Evolutionary conservation across 2,797 vertebrate species (phyloP).

Genomic region (Glyptemys insculpta): DNA sequence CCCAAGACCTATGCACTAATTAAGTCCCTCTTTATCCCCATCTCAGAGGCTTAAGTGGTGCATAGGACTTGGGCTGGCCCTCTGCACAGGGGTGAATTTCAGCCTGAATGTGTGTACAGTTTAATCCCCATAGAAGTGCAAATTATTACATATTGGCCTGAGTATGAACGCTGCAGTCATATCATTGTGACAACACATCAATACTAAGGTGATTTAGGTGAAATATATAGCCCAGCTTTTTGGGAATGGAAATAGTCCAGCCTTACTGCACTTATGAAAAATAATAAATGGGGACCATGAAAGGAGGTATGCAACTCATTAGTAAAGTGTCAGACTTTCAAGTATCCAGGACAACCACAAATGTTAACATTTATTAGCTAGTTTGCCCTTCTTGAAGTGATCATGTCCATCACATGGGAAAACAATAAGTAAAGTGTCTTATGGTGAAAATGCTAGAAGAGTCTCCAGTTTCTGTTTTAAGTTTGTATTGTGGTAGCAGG

Average conservation of each 20-base stretch:
- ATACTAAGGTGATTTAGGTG: not conserved
- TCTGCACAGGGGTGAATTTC: not conserved
- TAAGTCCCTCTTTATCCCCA: not conserved
- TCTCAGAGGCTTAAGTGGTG: not conserved
- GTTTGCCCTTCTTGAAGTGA: not conserved
- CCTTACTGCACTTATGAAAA: not conserved
- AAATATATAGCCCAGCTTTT: not conserved
- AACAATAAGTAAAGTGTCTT: not conserved
- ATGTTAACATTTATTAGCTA: constrained; percentile 8
- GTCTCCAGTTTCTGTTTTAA: not conserved
- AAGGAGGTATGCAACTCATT: not conserved
- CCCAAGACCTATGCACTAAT: not conserved
- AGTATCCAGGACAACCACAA: not conserved
- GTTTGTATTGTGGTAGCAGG: not conserved
- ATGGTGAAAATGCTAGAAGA: not conserved
- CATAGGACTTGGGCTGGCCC: not conserved
- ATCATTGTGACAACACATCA: not conserved
- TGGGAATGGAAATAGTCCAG: not conserved
- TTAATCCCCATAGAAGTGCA: constrained; percentile 12
- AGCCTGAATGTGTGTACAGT: not conserved
- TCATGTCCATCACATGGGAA: not conserved
- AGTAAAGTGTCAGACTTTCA: not conserved
- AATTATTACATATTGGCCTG: not conserved
- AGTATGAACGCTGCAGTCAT: not conserved
- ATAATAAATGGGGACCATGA: not conserved